Base-by-base conservation (phyloP, 2,888 invertebrate genomes). In the Pilophorus perplexus region DNA sequence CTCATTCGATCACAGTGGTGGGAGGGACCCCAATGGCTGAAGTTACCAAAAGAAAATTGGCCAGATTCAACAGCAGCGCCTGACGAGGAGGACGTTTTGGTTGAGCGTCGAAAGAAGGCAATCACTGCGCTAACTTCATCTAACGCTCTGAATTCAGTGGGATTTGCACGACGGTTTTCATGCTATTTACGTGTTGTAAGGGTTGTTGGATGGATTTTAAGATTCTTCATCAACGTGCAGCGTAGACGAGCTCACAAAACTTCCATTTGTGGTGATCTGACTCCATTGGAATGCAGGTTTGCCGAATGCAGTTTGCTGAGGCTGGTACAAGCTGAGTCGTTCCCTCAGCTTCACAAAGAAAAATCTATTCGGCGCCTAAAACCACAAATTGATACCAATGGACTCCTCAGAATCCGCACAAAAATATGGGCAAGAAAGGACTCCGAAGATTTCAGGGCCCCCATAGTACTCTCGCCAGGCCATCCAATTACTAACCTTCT, bases 401-500 rank as follows among this genome's bases (percentile, higher is more conserved):
- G 42, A 14, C 42, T 42, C 14, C 42, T 42, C 8, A 42, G 42
- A 14, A 42, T 42, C 14, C 27, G 46, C 23, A 50, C 67, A 14
- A 46, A 50, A 37, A 50, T 67, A 10, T 46, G 33, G 44, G 46
- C 23, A 8, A 38, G 33, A 50, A 14, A 60, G 14, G 60, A 50
- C 28, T 50, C 48, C 8, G 67, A 67, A 28, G 50, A 60, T 33
- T 67, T 50, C 33, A 23, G 62, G 1, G 12, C 38, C 2, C 67
- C 60, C 14, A 12, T 38, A 16, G 38, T 67, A n/a, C 50, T 67
- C 12, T 52, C 67, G 12, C 16, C 60, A n/a, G 28, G 40, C n/a
- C 67, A 67, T 64, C n/a, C 28, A 42, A 14, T 42, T 14, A 14
- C 5, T 10, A 42, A 14, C 5, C 6, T 42, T 5, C 4, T 42